These are phyloP conservation scores for Saxicola maurus DNA, from an alignment of 2,797 vertebrate genomes.

Conservation along the genomic window DNA sequence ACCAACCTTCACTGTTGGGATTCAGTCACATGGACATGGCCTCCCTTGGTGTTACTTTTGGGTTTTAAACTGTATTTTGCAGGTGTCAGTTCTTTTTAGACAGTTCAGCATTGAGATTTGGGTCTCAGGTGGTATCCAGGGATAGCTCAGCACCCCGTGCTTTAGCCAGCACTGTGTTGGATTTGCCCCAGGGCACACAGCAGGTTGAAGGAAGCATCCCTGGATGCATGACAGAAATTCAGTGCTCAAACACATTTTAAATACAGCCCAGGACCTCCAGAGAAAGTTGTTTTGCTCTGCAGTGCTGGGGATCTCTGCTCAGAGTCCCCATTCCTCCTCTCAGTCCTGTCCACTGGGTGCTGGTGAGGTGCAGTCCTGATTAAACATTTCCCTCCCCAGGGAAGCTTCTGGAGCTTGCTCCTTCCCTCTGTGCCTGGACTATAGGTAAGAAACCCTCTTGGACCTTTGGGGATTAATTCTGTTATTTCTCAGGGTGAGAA, in stretches of 20 bases:
- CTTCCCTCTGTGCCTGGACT: neutral
- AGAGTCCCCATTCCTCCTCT: neutral
- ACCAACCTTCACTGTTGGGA: rapidly evolving
- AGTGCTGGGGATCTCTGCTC: neutral
- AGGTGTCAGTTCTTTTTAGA: neutral
- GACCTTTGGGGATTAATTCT: neutral
- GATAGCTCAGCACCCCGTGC: rapidly evolving
- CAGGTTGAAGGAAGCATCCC: neutral
- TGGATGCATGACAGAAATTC: neutral
- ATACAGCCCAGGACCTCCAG: neutral
- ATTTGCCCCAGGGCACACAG: neutral
- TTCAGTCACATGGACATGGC: rapidly evolving
- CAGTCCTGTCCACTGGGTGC: rapidly evolving
- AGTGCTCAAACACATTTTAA: neutral
- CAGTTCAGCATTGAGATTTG: neutral
- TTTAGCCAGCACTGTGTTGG: neutral
- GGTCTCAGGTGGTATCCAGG: neutral
- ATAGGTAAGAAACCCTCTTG: neutral
- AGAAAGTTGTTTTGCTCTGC: neutral
- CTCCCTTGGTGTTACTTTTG: neutral
- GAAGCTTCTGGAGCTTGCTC: neutral
- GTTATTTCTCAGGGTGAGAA: rapidly evolving
- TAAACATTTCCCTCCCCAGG: neutral
- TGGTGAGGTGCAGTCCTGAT: neutral
- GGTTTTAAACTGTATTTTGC: neutral